A percentile compares a stretch with the other conserved stretches of the same genome.
Conservation (phyloP, 1,140 invertebrate species). For the Phymorhynchus buccinoides region DNA sequence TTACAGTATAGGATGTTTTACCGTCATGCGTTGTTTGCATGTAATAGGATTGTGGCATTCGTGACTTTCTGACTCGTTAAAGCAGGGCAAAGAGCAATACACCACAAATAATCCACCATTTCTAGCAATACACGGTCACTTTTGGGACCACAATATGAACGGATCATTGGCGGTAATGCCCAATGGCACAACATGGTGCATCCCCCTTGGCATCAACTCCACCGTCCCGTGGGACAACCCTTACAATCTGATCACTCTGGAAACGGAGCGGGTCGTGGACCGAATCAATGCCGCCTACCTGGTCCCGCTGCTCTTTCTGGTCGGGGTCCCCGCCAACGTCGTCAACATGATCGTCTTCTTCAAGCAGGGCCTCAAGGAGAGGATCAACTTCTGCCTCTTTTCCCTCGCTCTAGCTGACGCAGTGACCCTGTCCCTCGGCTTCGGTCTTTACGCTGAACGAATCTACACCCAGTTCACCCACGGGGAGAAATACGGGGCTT, state of each 20-base stretch:
- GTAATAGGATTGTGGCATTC: too few relatives aligned
- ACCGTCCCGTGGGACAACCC: conserved; percentile 19
- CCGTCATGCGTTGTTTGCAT: too few relatives aligned
- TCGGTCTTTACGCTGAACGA: neutral
- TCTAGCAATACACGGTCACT: too few relatives aligned
- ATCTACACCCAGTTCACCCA: neutral
- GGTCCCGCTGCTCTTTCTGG: neutral
- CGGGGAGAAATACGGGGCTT: neutral
- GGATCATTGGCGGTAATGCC: neutral
- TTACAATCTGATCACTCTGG: neutral
- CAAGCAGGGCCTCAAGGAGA: conserved; percentile 17
- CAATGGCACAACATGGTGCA: neutral
- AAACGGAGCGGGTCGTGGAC: neutral
- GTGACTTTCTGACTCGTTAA: too few relatives aligned
- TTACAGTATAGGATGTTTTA: too few relatives aligned
- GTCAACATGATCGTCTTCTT: conserved; percentile 24
- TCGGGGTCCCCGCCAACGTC: neutral
- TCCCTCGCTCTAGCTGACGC: neutral
- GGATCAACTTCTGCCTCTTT: conserved; percentile 32
- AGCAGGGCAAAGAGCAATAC: too few relatives aligned
- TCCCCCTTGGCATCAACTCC: neutral
- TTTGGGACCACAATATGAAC: too few relatives aligned
- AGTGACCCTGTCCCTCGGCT: neutral
- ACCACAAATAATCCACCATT: too few relatives aligned
- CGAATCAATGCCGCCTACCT: neutral